Evolutionary conservation across 2,113 vertebrate genomes (phyloP).

Genomic region (Cochlearius cochlearius): DNA sequence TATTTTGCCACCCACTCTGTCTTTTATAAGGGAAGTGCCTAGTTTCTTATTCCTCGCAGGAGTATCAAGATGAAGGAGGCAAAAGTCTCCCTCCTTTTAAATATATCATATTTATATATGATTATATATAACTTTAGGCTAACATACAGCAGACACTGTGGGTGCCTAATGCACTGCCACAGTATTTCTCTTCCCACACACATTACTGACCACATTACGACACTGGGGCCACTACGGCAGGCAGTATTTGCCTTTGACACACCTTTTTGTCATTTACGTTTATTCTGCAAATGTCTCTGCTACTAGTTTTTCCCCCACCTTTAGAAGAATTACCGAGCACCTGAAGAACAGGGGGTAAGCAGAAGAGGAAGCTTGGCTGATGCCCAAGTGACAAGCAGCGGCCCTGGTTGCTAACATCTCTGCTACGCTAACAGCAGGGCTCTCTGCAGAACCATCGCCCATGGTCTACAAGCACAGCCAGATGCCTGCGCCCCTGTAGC

Average conservation of each 20-base stretch:
- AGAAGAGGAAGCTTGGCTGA: neutral
- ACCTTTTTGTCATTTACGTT: neutral
- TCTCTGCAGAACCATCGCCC: neutral
- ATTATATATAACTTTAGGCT: neutral
- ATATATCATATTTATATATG: neutral
- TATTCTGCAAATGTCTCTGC: neutral
- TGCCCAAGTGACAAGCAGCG: neutral
- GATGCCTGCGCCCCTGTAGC: neutral
- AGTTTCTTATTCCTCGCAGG: neutral
- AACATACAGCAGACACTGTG: neutral
- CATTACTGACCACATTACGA: neutral
- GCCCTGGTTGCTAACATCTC: neutral
- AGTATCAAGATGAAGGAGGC: neutral
- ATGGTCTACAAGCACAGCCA: neutral
- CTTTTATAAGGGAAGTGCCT: neutral
- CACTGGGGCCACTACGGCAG: neutral
- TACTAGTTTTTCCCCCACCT: neutral
- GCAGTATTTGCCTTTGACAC: neutral
- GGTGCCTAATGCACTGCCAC: neutral
- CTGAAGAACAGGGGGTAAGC: neutral
- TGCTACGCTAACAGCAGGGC: accelerated
- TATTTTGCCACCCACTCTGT: neutral
- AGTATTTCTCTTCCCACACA: neutral
- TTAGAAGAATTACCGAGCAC: neutral
- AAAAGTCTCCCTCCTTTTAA: neutral